Conservation (phyloP, 2,797 vertebrate genomes). For the Sciurus vulgaris region DNA sequence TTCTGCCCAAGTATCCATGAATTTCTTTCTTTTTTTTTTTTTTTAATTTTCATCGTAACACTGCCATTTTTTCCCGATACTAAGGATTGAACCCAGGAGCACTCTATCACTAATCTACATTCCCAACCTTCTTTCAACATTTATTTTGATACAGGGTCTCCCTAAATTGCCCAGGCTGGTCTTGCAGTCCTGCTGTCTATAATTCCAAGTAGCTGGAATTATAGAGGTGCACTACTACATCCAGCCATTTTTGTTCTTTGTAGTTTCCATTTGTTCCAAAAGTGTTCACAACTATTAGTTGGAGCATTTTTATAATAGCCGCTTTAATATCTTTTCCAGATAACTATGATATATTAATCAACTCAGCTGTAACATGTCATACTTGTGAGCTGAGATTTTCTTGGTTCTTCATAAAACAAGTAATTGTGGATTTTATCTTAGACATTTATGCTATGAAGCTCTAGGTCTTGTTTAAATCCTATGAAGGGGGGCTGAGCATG, state of each 20-base stretch:
- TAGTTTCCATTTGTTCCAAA: slow-evolving; percentile 10
- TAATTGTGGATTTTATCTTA: slow-evolving; percentile 35
- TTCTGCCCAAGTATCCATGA: background rate
- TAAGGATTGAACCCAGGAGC: background rate
- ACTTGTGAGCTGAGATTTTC: background rate
- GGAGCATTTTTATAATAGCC: slow-evolving; percentile 3
- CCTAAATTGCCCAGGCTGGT: too few species aligned
- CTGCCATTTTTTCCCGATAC: background rate
- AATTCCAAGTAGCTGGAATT: background rate
- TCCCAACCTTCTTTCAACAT: background rate
- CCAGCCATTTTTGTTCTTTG: slow-evolving; percentile 12
- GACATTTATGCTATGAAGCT: slow-evolving; percentile 15
- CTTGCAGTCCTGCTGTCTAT: background rate
- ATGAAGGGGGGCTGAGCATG: background rate
- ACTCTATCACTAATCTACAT: background rate
- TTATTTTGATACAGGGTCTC: background rate
- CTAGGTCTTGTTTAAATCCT: slow-evolving; percentile 22
- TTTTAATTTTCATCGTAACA: background rate
- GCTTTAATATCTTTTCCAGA: slow-evolving; percentile 10
- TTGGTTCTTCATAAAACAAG: background rate
- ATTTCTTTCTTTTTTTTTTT: background rate
- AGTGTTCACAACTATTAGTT: background rate
- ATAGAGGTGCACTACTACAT: background rate
- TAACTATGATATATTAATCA: background rate
- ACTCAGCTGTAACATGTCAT: background rate